Percentiles rank a stretch among this genome's conserved stretches.
phyloP scores from a whole-genome alignment of 35 echinoderm and acorn worm species.

The Lytechinus pictus region DNA sequence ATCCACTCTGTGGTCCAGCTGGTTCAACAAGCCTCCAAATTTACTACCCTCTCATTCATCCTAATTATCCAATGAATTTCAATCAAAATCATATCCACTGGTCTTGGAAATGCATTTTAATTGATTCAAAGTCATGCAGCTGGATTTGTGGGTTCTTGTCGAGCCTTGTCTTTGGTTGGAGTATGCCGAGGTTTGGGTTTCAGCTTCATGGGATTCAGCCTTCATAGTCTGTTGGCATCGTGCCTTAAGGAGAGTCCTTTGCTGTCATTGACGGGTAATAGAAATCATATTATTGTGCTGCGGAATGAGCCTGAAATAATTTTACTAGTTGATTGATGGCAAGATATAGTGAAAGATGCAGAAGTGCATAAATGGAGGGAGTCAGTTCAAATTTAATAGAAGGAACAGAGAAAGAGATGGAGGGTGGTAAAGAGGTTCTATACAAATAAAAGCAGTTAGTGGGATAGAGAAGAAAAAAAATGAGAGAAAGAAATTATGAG shows the following conservation, averaged over 20 bases:
- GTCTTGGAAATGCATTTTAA: neutral
- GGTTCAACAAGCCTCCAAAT: neutral
- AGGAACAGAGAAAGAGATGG: neutral
- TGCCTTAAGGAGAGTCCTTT: neutral
- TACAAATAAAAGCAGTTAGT: neutral
- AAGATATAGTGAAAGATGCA: neutral
- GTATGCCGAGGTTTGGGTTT: neutral
- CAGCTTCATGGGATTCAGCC: neutral
- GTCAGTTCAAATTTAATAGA: neutral
- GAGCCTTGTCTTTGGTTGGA: neutral
- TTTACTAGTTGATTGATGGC: neutral
- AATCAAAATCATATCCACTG: neutral
- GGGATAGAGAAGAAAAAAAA: too few relatives aligned
- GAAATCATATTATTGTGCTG: neutral
- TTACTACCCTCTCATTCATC: neutral
- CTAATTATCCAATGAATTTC: neutral
- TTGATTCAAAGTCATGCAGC: neutral
- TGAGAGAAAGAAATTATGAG: too few relatives aligned
- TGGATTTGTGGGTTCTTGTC: neutral
- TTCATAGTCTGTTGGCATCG: neutral
- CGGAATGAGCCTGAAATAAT: constrained; percentile 3
- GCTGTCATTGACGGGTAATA: neutral
- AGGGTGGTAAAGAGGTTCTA: neutral
- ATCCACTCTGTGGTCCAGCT: neutral
- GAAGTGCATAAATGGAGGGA: neutral